These are phyloP conservation scores for Itoplectis maculator DNA, from an alignment of 2,888 invertebrate genomes.

Conservation along the genomic window DNA sequence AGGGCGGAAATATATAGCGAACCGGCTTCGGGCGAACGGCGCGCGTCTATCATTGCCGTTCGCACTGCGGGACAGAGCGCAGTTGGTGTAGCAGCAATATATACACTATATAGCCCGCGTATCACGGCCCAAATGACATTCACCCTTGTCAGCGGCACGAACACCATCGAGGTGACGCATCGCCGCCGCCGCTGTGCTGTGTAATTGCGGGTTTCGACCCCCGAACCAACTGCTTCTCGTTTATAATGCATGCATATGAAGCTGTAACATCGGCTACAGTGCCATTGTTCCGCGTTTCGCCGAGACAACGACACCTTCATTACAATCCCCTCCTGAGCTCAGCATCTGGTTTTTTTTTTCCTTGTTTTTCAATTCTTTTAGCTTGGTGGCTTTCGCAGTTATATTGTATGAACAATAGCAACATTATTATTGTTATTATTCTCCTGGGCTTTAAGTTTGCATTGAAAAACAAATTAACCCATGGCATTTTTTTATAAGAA, in stretches of 20 bases:
- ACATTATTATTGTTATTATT: no score
- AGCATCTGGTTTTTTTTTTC: no score
- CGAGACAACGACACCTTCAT: not conserved
- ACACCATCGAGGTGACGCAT: conserved; percentile 33
- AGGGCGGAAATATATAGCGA: conserved; percentile 12
- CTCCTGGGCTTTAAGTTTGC: no score
- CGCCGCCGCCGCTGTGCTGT: conserved; percentile 12
- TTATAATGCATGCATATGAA: conserved; percentile 18
- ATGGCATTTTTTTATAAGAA: no score
- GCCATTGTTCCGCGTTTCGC: conserved; percentile 9
- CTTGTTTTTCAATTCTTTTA: not conserved
- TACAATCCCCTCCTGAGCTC: not conserved
- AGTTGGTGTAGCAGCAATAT: no score
- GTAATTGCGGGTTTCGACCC: conserved; percentile 38
- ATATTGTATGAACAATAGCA: no score
- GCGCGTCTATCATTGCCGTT: not conserved
- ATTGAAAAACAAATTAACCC: no score
- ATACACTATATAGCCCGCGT: no score
- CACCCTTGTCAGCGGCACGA: conserved; percentile 41
- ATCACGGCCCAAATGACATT: conserved; percentile 11
- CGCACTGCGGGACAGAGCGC: not conserved
- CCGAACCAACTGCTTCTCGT: conserved; percentile 18
- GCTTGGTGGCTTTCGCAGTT: no score
- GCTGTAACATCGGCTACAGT: conserved; percentile 2
- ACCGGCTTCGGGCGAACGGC: conserved; percentile 15